Evolutionary conservation across 2,888 invertebrate species (phyloP), one percentile per base, ranked within the genome.

Genomic region (Agrotis ipsilon): DNA sequence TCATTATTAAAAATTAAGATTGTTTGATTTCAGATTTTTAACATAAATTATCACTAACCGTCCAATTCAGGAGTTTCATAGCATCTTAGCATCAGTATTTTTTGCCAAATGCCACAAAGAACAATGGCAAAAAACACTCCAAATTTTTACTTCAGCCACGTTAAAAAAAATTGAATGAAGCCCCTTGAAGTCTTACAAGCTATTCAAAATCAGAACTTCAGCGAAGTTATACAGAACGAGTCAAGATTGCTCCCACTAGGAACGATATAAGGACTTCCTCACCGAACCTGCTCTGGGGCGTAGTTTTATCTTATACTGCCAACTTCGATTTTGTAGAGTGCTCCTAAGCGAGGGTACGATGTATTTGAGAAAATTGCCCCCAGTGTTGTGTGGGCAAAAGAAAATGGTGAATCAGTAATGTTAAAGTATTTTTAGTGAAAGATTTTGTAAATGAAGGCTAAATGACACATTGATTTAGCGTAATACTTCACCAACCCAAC

Each of bases 331-430:
- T 83, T 66, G 67, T 75, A 71, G 63, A 86, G 73, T 78, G 79
- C 79, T 83, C 71, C 48, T 64, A 67, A 69, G 73, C 58, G 78
- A 65, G 83, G 80, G 77, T 86, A 82, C 85, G 81, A 84, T 69
- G 81, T 87, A 86, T 87, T 88, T 80, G 78, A 86, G 84, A 84
- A 87, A 86, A 86, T 87, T 77, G 82, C 65, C 55, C 66, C 68
- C 27, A 48, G 76, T 74, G 78, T n/a, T 51, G 39, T 46, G 24
- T 18, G 1, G 39, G 14, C 32, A 6, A 48, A 43, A 14, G 7
- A 43, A 71, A 46, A 70, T 60, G 13, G 18, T 21, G 43, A 24
- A 51, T 49, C 45, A 43, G 21, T 43, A 19, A 18, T 75, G 9
- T 18, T 24, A 0, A 0, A 32, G 9, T 14, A 39, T 67, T 24